phyloP scores from a whole-genome alignment of 1,140 invertebrate species.

The Pomacea maculata region DNA sequence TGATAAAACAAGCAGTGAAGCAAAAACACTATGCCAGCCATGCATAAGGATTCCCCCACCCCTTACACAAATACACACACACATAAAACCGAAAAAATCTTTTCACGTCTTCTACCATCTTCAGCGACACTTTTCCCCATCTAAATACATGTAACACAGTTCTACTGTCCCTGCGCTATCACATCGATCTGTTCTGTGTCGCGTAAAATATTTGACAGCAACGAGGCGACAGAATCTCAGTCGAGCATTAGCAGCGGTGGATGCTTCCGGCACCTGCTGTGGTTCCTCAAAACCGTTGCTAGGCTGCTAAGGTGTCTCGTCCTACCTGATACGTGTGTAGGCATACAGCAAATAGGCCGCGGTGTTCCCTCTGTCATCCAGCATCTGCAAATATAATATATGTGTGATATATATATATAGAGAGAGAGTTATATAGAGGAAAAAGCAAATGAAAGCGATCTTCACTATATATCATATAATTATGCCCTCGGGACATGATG shows the following conservation, averaged over 20 bases:
- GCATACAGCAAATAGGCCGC: constrained; percentile 98
- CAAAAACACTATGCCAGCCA: neutral
- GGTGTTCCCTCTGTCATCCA: constrained; percentile 98
- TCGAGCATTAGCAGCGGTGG: neutral
- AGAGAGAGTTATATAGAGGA: neutral
- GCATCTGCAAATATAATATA: constrained; percentile 76
- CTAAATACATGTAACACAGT: too few species aligned
- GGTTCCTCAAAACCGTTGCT: too few species aligned
- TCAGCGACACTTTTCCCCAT: too few species aligned
- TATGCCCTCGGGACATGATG: neutral
- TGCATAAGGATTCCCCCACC: neutral
- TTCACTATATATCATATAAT: neutral
- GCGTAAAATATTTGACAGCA: too few species aligned
- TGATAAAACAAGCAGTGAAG: neutral
- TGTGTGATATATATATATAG: too few species aligned
- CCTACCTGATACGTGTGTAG: constrained; percentile 83
- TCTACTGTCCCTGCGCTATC: too few species aligned
- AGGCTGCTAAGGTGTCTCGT: too few species aligned
- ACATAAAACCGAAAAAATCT: too few species aligned
- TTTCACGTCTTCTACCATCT: too few species aligned
- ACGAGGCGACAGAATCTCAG: too few species aligned
- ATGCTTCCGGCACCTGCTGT: too few species aligned
- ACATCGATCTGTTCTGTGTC: too few species aligned
- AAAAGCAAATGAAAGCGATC: neutral
- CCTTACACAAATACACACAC: neutral